phyloP scores from a whole-genome alignment of 2,113 vertebrate genomes.

The Ciconia stormi region DNA sequence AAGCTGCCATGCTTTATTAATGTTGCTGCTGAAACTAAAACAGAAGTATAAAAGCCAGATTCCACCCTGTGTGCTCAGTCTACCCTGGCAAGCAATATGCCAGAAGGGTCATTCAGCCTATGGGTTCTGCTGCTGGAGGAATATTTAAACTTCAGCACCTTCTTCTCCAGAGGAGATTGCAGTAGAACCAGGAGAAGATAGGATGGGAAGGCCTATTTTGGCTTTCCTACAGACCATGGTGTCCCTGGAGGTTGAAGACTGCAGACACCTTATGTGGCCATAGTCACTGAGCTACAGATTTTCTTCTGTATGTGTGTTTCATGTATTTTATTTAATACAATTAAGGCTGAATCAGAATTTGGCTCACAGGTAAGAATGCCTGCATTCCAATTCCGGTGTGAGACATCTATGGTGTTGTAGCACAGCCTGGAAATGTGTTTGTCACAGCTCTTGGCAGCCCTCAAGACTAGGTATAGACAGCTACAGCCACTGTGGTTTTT shows the following conservation, averaged over 20 bases:
- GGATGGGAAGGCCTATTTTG: background rate
- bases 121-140: background rate
- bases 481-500: background rate
- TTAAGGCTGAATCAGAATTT: background rate
- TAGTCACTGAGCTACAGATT: background rate
- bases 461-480: background rate
- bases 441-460: background rate
- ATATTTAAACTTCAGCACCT: background rate
- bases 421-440: background rate
- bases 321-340: background rate
- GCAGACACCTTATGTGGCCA: background rate
- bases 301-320: background rate
- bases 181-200: background rate
- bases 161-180: background rate
- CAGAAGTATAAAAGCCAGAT: background rate
- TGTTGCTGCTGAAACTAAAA: background rate
- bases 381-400: background rate
- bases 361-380: background rate
- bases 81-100: background rate
- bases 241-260: background rate
- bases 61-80: background rate
- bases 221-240: background rate
- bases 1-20: constrained; percentile 19
- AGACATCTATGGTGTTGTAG: background rate
- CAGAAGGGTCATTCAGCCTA: background rate